These are phyloP conservation scores for Pardosa pseudoannulata DNA, from an alignment of 2,888 invertebrate species.

Conservation along the genomic window DNA sequence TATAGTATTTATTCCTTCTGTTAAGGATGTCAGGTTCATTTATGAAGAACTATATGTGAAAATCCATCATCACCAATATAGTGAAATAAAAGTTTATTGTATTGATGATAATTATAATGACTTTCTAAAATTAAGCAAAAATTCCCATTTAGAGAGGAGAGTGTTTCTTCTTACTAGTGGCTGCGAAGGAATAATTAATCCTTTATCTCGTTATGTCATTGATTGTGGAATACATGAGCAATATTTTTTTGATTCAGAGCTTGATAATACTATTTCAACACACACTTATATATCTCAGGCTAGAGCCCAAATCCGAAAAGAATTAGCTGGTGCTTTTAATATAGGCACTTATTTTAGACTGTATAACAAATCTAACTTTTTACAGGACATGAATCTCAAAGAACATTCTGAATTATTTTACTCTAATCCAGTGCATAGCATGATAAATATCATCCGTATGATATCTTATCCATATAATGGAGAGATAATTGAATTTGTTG, in stretches of 20 bases:
- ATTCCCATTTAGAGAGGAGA: neutral
- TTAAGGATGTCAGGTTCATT: neutral
- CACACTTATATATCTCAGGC: neutral
- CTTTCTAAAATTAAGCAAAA: neutral
- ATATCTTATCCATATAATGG: conserved; percentile 20
- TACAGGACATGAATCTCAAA: conserved; percentile 32
- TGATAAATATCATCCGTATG: conserved; percentile 38
- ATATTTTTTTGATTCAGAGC: neutral
- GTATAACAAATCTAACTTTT: conserved; percentile 47
- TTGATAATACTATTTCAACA: neutral
- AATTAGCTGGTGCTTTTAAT: neutral
- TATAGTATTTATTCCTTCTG: neutral
- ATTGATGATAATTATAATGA: neutral
- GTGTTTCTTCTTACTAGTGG: neutral
- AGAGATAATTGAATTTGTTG: conserved; percentile 34
- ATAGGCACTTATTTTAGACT: conserved; percentile 46
- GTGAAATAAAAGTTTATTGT: neutral
- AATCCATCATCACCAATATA: neutral
- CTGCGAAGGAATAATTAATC: neutral
- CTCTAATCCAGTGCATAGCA: conserved; percentile 46
- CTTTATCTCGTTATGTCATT: neutral
- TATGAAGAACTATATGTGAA: neutral
- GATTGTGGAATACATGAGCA: conserved; percentile 2
- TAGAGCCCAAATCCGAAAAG: neutral
- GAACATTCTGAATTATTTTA: conserved; percentile 55